phyloP scores from a whole-genome alignment of 2,113 vertebrate genomes.

The Corythornis madagascariensis region DNA sequence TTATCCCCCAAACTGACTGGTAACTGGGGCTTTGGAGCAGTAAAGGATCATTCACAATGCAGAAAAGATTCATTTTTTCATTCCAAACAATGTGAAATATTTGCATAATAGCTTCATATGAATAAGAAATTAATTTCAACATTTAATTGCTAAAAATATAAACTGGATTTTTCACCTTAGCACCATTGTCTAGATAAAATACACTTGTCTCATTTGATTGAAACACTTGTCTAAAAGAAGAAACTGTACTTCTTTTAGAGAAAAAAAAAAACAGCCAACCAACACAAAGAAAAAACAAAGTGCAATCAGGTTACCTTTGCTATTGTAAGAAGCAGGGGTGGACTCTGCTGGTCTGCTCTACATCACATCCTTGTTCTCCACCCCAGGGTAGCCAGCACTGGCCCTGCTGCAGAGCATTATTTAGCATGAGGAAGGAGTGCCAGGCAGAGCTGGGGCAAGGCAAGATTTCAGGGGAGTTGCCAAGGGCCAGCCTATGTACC shows the following conservation, averaged over 20 bases:
- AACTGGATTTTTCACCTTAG: background rate
- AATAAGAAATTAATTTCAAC: background rate
- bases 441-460: background rate
- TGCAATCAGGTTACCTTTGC: background rate
- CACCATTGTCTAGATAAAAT: background rate
- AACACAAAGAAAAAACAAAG: background rate
- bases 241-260: background rate
- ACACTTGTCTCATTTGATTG: background rate
- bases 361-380: background rate
- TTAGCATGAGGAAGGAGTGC: background rate
- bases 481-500: background rate
- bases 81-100: background rate
- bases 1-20: background rate
- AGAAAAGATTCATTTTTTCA: background rate
- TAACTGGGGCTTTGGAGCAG: fast-evolving
- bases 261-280: background rate
- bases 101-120: background rate
- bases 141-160: background rate
- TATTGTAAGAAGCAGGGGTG: background rate
- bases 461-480: background rate
- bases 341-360: background rate
- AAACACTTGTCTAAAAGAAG: background rate
- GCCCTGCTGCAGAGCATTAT: background rate
- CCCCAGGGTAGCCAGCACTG: background rate
- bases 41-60: background rate